These are phyloP conservation scores for Eulithis prunata DNA, from an alignment of 2,888 invertebrate genomes.

Conservation along the genomic window DNA sequence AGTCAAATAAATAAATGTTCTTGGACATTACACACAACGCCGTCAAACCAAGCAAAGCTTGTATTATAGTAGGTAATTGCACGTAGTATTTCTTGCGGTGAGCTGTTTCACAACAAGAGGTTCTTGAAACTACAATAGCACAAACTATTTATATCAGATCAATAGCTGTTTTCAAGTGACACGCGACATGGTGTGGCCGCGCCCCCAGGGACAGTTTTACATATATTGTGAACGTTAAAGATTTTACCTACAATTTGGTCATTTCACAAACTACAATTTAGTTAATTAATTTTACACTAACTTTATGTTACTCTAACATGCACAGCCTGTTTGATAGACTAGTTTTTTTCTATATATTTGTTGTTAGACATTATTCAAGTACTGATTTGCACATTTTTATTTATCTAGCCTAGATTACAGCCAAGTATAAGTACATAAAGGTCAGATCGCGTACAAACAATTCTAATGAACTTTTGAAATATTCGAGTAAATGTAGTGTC, in stretches of 20 bases:
- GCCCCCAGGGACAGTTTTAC: constrained; percentile 29
- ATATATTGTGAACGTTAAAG: constrained; percentile 25
- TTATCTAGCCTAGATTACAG: neutral
- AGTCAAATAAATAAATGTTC: no score
- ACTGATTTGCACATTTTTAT: constrained; percentile 7
- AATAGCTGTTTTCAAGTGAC: neutral
- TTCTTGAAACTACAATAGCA: neutral
- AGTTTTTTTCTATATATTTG: constrained; percentile 18
- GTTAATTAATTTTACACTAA: constrained; percentile 25
- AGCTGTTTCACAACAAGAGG: neutral
- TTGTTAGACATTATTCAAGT: constrained; percentile 4
- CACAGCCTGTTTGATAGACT: constrained; percentile 40
- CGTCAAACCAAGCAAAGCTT: no score
- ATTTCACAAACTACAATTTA: constrained; percentile 34
- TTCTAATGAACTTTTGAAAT: no score
- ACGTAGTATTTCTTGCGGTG: neutral
- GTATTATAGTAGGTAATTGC: no score
- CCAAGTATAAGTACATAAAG: neutral
- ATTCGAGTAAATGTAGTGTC: no score
- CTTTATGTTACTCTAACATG: constrained; percentile 34
- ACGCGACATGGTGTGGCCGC: constrained; percentile 21
- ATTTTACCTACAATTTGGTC: constrained; percentile 34
- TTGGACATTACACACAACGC: no score
- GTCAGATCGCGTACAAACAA: neutral
- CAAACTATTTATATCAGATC: neutral